These are phyloP conservation scores for Nesoenas mayeri DNA, from an alignment of 2,113 vertebrate species.

Conservation along the genomic window DNA sequence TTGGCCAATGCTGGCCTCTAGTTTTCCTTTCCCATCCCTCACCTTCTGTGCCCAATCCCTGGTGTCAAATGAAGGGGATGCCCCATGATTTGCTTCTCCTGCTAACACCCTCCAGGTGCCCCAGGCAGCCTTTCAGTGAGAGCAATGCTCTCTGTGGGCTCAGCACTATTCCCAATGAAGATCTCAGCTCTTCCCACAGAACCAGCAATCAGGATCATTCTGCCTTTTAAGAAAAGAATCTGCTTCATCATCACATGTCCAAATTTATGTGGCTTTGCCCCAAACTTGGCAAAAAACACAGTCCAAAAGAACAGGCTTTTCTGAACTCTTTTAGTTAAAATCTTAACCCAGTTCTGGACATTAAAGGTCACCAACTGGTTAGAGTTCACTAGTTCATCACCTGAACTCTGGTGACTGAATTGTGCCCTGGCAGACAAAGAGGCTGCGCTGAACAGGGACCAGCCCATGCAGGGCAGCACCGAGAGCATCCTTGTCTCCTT, in stretches of 20 bases:
- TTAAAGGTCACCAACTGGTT: neutral
- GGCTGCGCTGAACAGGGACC: neutral
- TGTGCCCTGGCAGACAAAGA: accelerated
- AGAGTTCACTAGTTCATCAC: neutral
- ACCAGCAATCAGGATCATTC: accelerated
- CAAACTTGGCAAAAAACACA: neutral
- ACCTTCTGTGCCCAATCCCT: neutral
- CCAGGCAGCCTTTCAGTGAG: neutral
- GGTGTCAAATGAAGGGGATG: neutral
- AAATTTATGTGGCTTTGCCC: neutral
- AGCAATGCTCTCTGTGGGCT: neutral
- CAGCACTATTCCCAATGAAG: accelerated
- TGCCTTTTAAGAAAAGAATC: neutral
- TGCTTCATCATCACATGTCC: neutral
- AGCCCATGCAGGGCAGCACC: neutral
- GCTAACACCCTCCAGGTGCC: neutral
- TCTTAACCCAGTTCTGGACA: neutral
- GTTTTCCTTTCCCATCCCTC: neutral
- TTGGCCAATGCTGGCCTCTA: neutral
- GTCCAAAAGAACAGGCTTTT: neutral
- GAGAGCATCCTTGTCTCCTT: neutral
- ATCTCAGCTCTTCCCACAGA: neutral
- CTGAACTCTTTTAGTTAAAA: neutral
- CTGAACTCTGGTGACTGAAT: neutral
- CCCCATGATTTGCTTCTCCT: neutral